A percentile compares a stretch with the other conserved stretches of the same genome.
phyloP scores from a whole-genome alignment of 2,113 vertebrate species.

The Hemibagrus wyckioides region DNA sequence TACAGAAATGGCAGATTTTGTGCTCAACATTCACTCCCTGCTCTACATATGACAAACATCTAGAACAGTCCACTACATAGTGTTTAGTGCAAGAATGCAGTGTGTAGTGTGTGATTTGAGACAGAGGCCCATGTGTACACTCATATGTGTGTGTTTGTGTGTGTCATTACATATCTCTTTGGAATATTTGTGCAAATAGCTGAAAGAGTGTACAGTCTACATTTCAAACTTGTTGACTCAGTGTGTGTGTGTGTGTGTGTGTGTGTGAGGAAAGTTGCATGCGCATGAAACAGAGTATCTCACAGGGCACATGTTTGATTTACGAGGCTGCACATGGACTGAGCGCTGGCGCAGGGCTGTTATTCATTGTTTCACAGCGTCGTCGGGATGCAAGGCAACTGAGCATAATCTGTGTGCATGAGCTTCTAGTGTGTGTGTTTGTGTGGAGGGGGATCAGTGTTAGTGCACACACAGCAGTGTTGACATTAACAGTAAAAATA shows the following conservation, averaged over 20 bases:
- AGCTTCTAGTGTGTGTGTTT: background rate
- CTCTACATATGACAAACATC: background rate
- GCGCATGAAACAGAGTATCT: background rate
- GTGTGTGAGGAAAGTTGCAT: background rate
- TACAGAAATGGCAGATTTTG: background rate
- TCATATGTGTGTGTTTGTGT: background rate
- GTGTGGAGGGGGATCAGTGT: background rate
- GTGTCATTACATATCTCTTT: conserved; percentile 7
- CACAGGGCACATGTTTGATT: background rate
- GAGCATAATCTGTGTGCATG: background rate
- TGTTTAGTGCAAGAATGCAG: background rate
- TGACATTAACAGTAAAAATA: conserved; percentile 70
- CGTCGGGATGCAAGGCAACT: background rate
- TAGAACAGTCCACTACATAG: background rate
- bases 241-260: conserved; percentile 21
- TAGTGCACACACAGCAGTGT: background rate
- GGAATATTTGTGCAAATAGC: conserved; percentile 6
- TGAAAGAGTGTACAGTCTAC: conserved; percentile 16
- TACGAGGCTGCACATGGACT: background rate
- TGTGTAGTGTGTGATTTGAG: background rate
- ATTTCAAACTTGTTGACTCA: background rate
- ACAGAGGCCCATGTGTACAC: background rate
- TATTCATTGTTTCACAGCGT: conserved; percentile 15
- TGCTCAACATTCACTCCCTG: background rate
- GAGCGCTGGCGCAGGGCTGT: background rate